Evolutionary conservation across 2,797 vertebrate species (phyloP).

Genomic region (Pteronotus mesoamericanus): DNA sequence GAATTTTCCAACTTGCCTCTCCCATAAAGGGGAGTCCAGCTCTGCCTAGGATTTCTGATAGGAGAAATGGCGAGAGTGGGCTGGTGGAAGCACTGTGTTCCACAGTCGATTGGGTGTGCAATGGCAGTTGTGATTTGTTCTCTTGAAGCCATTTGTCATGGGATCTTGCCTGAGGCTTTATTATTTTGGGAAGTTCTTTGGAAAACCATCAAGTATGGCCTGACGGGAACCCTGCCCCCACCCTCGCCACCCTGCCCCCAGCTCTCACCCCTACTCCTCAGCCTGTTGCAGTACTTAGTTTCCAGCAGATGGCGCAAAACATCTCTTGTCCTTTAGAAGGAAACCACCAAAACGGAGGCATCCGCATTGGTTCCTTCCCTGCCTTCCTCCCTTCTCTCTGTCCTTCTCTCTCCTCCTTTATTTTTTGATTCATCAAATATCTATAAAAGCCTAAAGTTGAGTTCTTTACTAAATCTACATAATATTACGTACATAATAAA

Average conservation of each 20-base stretch:
- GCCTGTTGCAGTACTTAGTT: not conserved
- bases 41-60: not conserved
- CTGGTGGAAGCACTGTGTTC: too few relatives aligned
- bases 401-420: not conserved
- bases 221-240: too few relatives aligned
- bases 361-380: too few relatives aligned
- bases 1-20: not conserved
- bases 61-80: not conserved
- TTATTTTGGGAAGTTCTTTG: not conserved
- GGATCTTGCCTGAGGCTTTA: not conserved
- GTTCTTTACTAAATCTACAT: not conserved
- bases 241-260: not conserved
- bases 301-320: not conserved
- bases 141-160: not conserved
- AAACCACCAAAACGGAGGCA: not conserved
- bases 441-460: not conserved
- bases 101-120: not conserved
- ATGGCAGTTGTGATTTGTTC: not conserved
- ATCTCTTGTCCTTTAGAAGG: too few relatives aligned
- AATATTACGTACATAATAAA: not conserved
- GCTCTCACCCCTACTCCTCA: fast-evolving
- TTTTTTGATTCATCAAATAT: not conserved
- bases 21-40: not conserved
- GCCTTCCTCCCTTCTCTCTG: not conserved
- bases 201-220: not conserved